Base-by-base conservation (phyloP, 2,797 vertebrate genomes). In the Protosalanx chinensis region DNA sequence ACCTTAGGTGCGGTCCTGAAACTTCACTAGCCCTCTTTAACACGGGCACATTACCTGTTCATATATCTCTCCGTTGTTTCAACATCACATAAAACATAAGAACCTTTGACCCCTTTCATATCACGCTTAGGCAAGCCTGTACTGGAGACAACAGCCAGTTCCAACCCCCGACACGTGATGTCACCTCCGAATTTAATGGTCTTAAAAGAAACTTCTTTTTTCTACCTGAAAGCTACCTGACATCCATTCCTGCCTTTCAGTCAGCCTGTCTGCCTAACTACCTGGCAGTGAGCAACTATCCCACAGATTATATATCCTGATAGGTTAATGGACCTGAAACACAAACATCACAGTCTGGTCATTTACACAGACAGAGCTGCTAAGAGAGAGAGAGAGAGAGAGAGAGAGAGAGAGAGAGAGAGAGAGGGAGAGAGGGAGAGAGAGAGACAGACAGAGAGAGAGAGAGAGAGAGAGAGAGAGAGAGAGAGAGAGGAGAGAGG, bases 251-350 rank as follows among this genome's bases (percentile, higher is more conserved):
- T 73, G 76, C 72, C 57, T 80, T 68, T 56, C 69, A 35, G 62
- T 4, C 64, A 65, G 53, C 58, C 81, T 75, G 75, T 76, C 64
- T 58, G 70, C 74, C 76, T 72, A 56, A 53, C 30, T 13, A n/a
- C 77, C 67, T 72, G 73, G 71, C 58, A 68, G 80, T 75, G 75
- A 88, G 18, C n/a, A 68, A 86, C 80, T 66, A 81, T 75, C 77
- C 72, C 67, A 66, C 53, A 74, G 82, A 87, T 83, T 73, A 87
- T 73, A 87, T 86, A 86, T 82, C 80, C 71, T 78, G 78, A 73
- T 76, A 67, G 78, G 75, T 88, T 88, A 92, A 92, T 90, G 84
- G 85, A 91, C 87, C 77, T 77, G 82, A 91, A 92, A 80, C 75
- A 82, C 87, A 91, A 91, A 92, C 88, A 86, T 37, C 66, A 81